A percentile compares a stretch with the other conserved stretches of the same genome.
These are phyloP conservation scores for Eutolmus rufibarbis DNA, from an alignment of 2,888 invertebrate genomes.

Conservation along the genomic window DNA sequence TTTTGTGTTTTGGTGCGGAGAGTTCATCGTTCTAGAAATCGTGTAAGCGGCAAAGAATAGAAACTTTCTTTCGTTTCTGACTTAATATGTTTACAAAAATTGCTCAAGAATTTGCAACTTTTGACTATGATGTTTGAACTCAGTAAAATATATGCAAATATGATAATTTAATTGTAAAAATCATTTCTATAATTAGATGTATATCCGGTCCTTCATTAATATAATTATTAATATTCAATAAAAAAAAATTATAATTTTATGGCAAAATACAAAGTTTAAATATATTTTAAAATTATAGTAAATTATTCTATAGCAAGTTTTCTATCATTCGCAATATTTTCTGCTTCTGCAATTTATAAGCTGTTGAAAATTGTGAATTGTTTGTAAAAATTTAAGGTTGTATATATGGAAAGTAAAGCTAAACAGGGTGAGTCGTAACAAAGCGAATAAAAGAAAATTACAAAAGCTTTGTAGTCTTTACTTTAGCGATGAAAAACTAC, in stretches of 20 bases:
- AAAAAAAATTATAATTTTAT: not conserved
- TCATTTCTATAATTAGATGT: not conserved
- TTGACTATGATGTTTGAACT: not conserved
- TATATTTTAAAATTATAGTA: too few species aligned
- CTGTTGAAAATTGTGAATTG: too few species aligned
- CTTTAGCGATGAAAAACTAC: too few species aligned
- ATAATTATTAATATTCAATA: not conserved
- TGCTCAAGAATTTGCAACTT: not conserved
- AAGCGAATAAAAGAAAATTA: too few species aligned
- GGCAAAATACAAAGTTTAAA: too few species aligned
- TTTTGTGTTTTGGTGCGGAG: not conserved
- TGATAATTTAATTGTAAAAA: not conserved
- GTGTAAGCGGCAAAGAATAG: not conserved
- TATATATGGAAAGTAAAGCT: too few species aligned
- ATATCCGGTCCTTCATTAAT: not conserved
- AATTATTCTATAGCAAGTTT: too few species aligned
- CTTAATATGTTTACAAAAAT: not conserved
- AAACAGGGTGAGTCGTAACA: too few species aligned
- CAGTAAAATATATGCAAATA: not conserved
- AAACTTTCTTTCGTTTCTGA: not conserved
- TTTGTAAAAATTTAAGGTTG: too few species aligned
- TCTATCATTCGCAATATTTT: too few species aligned
- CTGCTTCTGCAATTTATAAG: too few species aligned
- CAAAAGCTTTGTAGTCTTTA: too few species aligned
- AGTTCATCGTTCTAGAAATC: slow-evolving; percentile 13